Percentiles rank a stretch among this genome's conserved stretches.
These are phyloP conservation scores for Meta bourneti DNA, from an alignment of 2,888 invertebrate genomes.

Conservation along the genomic window DNA sequence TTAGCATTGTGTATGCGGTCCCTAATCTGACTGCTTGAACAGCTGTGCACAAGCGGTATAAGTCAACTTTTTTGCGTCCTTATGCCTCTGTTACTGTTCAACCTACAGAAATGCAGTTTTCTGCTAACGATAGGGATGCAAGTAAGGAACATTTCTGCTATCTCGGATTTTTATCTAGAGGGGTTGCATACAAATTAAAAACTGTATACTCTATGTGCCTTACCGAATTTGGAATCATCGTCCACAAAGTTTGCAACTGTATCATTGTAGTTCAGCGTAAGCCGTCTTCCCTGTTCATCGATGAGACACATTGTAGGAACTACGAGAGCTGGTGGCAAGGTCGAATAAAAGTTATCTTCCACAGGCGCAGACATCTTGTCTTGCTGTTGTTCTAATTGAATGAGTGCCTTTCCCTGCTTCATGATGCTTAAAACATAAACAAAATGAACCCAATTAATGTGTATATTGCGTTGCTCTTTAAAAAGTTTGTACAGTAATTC, in stretches of 20 bases:
- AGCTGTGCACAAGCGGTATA: too few species aligned
- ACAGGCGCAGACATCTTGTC: neutral
- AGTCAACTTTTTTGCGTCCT: too few species aligned
- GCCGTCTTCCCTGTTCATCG: neutral
- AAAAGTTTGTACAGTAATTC: neutral
- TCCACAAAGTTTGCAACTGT: neutral
- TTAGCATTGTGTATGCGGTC: too few species aligned
- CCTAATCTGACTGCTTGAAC: too few species aligned
- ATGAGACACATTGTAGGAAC: neutral
- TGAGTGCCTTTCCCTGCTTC: neutral
- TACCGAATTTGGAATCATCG: constrained; percentile 5
- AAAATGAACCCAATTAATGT: too few species aligned
- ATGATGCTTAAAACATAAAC: neutral
- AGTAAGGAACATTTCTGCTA: too few species aligned
- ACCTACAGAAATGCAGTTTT: too few species aligned
- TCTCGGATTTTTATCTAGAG: too few species aligned
- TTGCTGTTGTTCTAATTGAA: neutral
- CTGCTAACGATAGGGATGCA: too few species aligned
- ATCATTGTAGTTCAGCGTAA: neutral
- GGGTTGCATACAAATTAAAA: too few species aligned
- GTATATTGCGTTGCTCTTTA: too few species aligned
- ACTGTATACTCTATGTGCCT: neutral
- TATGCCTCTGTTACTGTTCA: too few species aligned
- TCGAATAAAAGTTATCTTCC: neutral
- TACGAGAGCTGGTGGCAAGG: neutral